These are phyloP conservation scores for Sebastolobus alascanus DNA, from an alignment of 2,797 vertebrate genomes.

Conservation along the genomic window DNA sequence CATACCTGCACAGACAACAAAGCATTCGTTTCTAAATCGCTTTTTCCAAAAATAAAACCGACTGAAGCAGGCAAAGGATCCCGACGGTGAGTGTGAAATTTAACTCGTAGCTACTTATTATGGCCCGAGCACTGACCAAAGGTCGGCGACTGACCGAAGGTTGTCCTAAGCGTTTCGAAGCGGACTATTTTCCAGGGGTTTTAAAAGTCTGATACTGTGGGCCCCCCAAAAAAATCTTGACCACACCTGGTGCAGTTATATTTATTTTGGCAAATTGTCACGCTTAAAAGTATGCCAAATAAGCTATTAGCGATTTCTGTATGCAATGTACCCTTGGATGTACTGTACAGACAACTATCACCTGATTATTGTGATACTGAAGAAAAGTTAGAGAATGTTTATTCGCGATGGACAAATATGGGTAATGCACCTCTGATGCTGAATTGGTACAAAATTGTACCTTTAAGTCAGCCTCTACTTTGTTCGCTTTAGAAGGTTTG, in stretches of 20 bases:
- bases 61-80: neutral
- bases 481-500: neutral
- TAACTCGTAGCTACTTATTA: too few species aligned
- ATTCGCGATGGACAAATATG: too few species aligned
- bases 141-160: too few species aligned
- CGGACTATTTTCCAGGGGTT: neutral
- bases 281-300: neutral
- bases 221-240: neutral
- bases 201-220: neutral
- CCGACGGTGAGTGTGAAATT: too few species aligned
- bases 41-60: too few species aligned
- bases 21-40: too few species aligned
- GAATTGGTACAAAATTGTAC: conserved; percentile 2
- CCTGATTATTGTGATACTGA: neutral
- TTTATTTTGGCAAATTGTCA: neutral
- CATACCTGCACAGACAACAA: conserved; percentile 41
- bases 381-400: neutral
- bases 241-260: neutral
- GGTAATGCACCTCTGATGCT: neutral
- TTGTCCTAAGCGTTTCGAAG: neutral
- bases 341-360: neutral
- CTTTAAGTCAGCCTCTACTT: neutral
- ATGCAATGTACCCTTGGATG: neutral
- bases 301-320: neutral
- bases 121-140: too few species aligned